These are phyloP conservation scores for Lamproptera curius DNA, from an alignment of 2,888 invertebrate species.

Conservation along the genomic window DNA sequence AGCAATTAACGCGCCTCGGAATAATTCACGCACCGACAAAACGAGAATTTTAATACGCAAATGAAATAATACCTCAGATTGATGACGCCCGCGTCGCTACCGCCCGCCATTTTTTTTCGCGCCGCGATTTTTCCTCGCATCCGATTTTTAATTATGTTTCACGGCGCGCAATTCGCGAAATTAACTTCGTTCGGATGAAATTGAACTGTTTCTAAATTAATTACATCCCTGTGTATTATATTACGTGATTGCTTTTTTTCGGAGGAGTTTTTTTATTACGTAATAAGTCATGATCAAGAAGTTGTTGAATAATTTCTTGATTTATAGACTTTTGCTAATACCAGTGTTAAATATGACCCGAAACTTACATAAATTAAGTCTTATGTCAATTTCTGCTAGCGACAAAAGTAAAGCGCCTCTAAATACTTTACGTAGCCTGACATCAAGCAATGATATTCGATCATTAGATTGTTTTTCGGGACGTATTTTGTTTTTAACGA, in stretches of 20 bases:
- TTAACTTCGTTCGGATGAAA: slow-evolving; percentile 58
- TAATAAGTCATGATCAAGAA: no score
- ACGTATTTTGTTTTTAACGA: no score
- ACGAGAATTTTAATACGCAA: slow-evolving; percentile 76
- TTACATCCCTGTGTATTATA: slow-evolving; percentile 31
- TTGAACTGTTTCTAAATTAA: slow-evolving; percentile 33
- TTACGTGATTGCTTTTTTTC: slow-evolving; percentile 32
- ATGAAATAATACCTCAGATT: slow-evolving; percentile 76
- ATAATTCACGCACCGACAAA: slow-evolving; percentile 73
- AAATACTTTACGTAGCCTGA: no score
- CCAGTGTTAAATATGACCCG: no score
- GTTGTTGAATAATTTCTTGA: no score
- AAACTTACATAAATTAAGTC: no score
- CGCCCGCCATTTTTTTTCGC: slow-evolving; percentile 45
- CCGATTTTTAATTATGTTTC: slow-evolving; percentile 76
- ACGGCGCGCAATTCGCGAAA: slow-evolving; percentile 69
- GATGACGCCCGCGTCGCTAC: slow-evolving; percentile 67
- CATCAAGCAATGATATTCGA: no score
- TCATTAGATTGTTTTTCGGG: no score
- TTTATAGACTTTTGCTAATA: no score
- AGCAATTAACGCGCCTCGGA: slow-evolving; percentile 68
- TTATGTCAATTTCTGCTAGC: no score
- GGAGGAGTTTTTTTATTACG: no score
- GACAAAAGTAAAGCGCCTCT: no score
- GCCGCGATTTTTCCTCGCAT: slow-evolving; percentile 45